Base-by-base conservation (phyloP, 2,888 invertebrate genomes). In the Dynastes hyllus region DNA sequence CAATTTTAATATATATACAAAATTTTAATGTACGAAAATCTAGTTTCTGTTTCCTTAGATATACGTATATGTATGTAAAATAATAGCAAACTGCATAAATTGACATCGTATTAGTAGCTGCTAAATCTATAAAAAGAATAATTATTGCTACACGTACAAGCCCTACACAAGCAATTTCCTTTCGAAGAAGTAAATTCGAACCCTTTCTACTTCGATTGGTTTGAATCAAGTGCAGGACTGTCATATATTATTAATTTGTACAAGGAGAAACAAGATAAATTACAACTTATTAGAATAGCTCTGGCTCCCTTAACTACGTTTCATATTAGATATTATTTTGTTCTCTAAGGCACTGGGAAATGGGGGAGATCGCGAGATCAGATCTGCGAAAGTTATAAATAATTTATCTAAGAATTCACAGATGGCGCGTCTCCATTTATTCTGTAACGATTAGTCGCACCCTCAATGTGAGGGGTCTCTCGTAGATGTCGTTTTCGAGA, bases 391-490 rank as follows among this genome's bases (percentile, higher is more conserved):
- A 37, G 66, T 50, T 66, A 51, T 66, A 78, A 78, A 78, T 78
- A 78, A 78, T 78, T 78, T 71, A 71, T 65, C 78, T 78, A 78
- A 61, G 22, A 58, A 53, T 69, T 67, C 27, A 61, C 63, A 45
- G 73, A 50, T 40, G 77, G 67, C 82, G n/a, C 37, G n/a, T 65
- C 5, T 11, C 16, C 13, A 37, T 37, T 67, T 85, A 91, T 85
- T 90, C 90, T 61, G 89, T 89, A 80, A 91, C 91, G 82, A 90
- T 87, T 79, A 92, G 87, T 83, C 90, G 88, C 79, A 92, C 88
- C 85, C 89, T 88, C 82, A 92, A 87, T 69, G 89, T 90, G 51
- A 92, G 85, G 13, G 92, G 92, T 86, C 91, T 92, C 83, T 92
- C 91, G 88, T 91, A 91, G 67, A 89, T 85, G 79, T 88, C 88